Percentiles rank a stretch among this genome's conserved stretches.
Evolutionary conservation across 35 echinoderm and acorn worm genomes (phyloP).

Genomic region (Hemicentrotus pulcherrimus): DNA sequence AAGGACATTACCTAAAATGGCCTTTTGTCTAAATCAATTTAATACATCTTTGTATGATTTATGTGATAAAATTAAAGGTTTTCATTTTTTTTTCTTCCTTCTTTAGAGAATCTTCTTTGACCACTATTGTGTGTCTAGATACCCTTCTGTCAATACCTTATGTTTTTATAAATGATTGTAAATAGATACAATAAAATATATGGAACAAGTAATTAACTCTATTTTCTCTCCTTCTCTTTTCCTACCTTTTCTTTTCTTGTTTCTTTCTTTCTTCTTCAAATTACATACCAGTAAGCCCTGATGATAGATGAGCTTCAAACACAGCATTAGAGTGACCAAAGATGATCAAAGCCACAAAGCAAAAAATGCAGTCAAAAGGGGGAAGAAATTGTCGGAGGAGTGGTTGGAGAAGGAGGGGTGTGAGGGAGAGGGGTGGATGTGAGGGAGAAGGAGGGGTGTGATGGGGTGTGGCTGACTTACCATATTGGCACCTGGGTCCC

Average conservation of each 20-base stretch:
- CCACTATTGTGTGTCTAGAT: background rate
- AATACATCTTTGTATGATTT: background rate
- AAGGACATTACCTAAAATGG: background rate
- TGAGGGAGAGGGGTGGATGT: background rate
- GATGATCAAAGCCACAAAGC: too few relatives aligned
- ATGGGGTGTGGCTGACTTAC: slow-evolving; percentile 60
- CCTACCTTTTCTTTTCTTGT: too few relatives aligned
- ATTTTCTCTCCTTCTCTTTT: too few relatives aligned
- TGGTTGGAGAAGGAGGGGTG: too few relatives aligned
- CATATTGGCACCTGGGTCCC: slow-evolving; percentile 97
- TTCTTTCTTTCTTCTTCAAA: background rate
- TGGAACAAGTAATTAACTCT: too few relatives aligned
- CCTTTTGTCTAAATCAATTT: background rate
- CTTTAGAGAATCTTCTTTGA: background rate
- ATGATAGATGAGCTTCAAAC: background rate
- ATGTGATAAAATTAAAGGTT: background rate
- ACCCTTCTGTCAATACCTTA: background rate
- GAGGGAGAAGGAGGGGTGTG: background rate
- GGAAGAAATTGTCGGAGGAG: too few relatives aligned
- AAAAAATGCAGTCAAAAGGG: too few relatives aligned
- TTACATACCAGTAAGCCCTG: too few relatives aligned
- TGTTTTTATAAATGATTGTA: background rate
- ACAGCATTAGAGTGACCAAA: background rate
- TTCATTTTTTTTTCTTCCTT: background rate
- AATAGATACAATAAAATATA: background rate